phyloP scores from a whole-genome alignment of 1,140 invertebrate species.

The Brachionus rotundiformis region DNA sequence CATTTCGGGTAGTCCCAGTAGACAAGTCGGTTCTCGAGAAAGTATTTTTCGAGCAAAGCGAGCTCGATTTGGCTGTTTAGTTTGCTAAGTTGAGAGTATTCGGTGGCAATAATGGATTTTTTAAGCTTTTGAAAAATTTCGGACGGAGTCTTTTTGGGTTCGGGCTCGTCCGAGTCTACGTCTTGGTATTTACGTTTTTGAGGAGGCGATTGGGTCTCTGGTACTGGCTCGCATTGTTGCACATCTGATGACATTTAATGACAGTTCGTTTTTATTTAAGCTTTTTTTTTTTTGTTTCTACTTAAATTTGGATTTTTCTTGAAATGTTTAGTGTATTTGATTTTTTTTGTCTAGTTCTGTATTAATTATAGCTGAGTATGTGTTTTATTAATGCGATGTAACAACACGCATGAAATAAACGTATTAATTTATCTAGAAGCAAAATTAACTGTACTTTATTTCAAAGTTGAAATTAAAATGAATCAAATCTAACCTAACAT shows the following conservation, averaged over 20 bases:
- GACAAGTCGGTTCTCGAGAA: conserved; percentile 5
- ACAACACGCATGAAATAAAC: background rate
- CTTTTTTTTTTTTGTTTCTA: background rate
- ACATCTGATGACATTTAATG: conserved; percentile 40
- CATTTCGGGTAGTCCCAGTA: conserved; percentile 8
- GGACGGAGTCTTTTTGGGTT: background rate
- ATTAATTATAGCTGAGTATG: conserved; percentile 6
- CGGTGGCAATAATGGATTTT: background rate
- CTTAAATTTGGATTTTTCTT: background rate
- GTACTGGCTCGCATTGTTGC: background rate
- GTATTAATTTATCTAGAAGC: background rate
- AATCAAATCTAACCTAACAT: background rate
- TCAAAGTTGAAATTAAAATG: background rate
- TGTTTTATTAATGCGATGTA: background rate
- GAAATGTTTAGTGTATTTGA: conserved; percentile 2
- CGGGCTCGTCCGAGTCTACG: background rate
- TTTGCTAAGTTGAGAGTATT: background rate
- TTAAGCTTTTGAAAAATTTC: background rate
- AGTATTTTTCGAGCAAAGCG: conserved; percentile 8
- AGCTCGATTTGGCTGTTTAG: background rate
- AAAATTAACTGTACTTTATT: background rate
- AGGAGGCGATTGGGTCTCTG: background rate
- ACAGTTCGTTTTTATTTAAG: background rate
- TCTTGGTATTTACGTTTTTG: conserved; percentile 29
- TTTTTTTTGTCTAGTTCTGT: background rate